These are phyloP conservation scores for Triplophysa yarkandensis DNA, from an alignment of 2,797 vertebrate genomes.

Conservation along the genomic window DNA sequence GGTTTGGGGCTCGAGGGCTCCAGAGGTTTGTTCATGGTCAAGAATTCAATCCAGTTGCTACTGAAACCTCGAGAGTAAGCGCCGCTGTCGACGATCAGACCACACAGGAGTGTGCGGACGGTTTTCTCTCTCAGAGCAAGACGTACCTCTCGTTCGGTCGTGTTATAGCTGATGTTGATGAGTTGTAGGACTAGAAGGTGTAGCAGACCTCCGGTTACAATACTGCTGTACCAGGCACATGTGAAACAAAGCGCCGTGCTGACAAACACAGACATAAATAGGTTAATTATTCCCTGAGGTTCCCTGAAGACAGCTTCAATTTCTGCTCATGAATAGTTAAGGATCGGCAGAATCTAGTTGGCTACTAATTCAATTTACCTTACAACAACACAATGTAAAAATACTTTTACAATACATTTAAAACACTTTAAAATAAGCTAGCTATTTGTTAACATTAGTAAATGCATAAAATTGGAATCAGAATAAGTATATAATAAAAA, in stretches of 20 bases:
- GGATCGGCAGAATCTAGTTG: neutral
- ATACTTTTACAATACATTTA: no score
- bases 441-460: no score
- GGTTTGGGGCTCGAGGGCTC: slow-evolving; percentile 37
- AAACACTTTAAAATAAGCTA: no score
- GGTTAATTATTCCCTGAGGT: neutral
- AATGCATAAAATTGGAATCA: no score
- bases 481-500: no score
- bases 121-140: slow-evolving; percentile 83
- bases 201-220: slow-evolving; percentile 87
- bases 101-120: slow-evolving; percentile 78
- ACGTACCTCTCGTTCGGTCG: slow-evolving; percentile 91
- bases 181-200: slow-evolving; percentile 91
- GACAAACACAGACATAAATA: slow-evolving; percentile 25
- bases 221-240: slow-evolving; percentile 93
- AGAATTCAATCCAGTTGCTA: slow-evolving; percentile 90
- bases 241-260: slow-evolving; percentile 93
- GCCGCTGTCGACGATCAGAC: slow-evolving; percentile 86
- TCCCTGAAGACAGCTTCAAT: neutral
- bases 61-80: slow-evolving; percentile 83
- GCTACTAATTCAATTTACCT: neutral
- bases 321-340: neutral
- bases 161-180: slow-evolving; percentile 92
- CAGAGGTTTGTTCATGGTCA: slow-evolving; percentile 72
- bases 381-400: neutral